Base-by-base conservation (phyloP, 2,797 vertebrate species). In the Anabas testudineus region DNA sequence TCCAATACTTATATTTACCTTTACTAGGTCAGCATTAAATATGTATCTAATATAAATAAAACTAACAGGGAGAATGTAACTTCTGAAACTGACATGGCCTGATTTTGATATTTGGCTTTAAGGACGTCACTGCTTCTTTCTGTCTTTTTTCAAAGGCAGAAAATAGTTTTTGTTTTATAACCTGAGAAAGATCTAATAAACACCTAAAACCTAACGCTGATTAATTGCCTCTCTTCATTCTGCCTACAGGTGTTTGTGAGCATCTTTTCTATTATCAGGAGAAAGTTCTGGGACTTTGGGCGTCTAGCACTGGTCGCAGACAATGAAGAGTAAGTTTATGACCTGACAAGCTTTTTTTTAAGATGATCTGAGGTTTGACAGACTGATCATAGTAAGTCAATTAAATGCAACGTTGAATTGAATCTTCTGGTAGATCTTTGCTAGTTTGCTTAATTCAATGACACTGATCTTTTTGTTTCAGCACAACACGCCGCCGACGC, bases 271-370 rank as follows among this genome's bases (percentile, higher is more conserved):
- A 1, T 95, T 69, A 97, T 99, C 92, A 94, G 98, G 86, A 96
- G 90, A 83, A 95, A 87, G 70, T 94, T 98, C 81, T 98, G 97
- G 97, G 97, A 99, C 88, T 96, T 97, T 0, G 97, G 97, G 26
- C 95, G 96, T 30, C 92, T 99, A 43, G 97, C 98, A 1, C 86
- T 99, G 64, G 94, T 99, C 3, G 94, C 97, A 24, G 95, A 98
- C 83, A 84, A 61, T 12, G 90, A 94, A 57, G 95, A 86, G 94
- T 95, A 52, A 56, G 92, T 90, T 59, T 12, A 63, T 12, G 19
- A 49, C 42, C n/a, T 73, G 9, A 48, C 15, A 52, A 10, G 19
- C 13, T 41, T 32, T 1, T 39, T 18, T 55, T 24, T 14, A 19
- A 22, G 7, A 30, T 19, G 12, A 58, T 30, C 8, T 21, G 2